Conservation (phyloP, 2,888 invertebrate genomes). For the Smittia aterrima region DNA sequence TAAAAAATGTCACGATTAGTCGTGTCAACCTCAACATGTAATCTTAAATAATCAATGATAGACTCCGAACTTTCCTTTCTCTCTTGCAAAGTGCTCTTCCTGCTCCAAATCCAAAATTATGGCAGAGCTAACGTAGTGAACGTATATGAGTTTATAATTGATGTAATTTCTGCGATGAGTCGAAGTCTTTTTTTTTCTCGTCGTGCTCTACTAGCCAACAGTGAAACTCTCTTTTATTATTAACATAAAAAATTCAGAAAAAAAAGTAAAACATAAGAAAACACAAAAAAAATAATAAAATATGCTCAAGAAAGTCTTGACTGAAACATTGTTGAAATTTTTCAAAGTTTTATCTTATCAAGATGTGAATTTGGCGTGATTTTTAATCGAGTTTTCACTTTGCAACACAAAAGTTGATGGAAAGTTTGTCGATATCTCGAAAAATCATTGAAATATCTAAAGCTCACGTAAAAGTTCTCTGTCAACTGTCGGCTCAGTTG, state of each 20-base stretch:
- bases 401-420: too few relatives aligned
- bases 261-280: neutral
- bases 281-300: neutral
- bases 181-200: slow-evolving; percentile 6
- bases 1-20: too few relatives aligned
- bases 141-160: slow-evolving; percentile 40
- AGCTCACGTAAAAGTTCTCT: slow-evolving; percentile 7
- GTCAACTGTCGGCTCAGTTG: neutral
- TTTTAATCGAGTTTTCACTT: too few relatives aligned
- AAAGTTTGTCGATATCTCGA: too few relatives aligned
- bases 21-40: too few relatives aligned
- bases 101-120: too few relatives aligned
- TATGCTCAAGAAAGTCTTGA: slow-evolving; percentile 9
- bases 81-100: too few relatives aligned
- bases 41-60: too few relatives aligned
- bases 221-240: slow-evolving; percentile 40
- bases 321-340: neutral
- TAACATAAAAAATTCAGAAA: slow-evolving; percentile 25
- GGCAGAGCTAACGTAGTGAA: neutral
- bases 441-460: neutral
- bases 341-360: neutral
- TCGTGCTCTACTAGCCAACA: slow-evolving; percentile 40
- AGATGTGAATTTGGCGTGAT: neutral
- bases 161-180: slow-evolving; percentile 35
- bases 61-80: too few relatives aligned